phyloP scores from a whole-genome alignment of 2,797 vertebrate genomes.

The Ctenopoma kingsleyae region DNA sequence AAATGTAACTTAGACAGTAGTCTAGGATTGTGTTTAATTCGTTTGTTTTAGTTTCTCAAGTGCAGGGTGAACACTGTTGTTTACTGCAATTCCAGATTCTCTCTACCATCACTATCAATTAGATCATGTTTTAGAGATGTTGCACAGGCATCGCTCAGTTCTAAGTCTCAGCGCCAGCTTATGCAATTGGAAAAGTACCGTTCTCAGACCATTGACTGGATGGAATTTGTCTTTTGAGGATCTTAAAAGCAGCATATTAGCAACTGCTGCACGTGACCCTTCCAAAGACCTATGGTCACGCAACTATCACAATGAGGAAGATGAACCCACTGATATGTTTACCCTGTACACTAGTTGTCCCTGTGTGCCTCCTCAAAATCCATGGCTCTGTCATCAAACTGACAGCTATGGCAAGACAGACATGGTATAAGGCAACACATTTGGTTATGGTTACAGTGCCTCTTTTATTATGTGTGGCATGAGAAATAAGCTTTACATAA shows the following conservation, averaged over 20 bases:
- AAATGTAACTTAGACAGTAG: neutral
- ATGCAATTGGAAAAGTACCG: conserved; percentile 72
- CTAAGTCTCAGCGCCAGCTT: conserved; percentile 53
- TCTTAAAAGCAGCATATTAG: conserved; percentile 77
- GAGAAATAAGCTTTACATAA: conserved; percentile 9
- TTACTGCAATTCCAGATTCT: conserved; percentile 39
- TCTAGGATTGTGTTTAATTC: neutral
- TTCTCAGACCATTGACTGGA: conserved; percentile 76
- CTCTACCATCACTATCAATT: conserved; percentile 37
- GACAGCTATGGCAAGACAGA: conserved; percentile 11
- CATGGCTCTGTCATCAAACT: conserved; percentile 17
- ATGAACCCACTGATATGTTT: conserved; percentile 23
- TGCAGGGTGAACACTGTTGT: conserved; percentile 24
- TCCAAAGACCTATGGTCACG: conserved; percentile 62
- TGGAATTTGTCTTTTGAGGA: conserved; percentile 83
- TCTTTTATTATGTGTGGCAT: conserved; percentile 1
- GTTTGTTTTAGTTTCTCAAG: conserved; percentile 22
- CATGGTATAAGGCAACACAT: neutral
- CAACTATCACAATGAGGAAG: conserved; percentile 49
- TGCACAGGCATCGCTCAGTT: conserved; percentile 47
- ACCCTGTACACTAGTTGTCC: neutral
- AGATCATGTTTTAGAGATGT: conserved; percentile 49
- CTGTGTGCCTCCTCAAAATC: conserved; percentile 20
- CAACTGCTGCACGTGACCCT: conserved; percentile 71
- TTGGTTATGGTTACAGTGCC: neutral